Evolutionary conservation across 64 coral and sea anemone species (phyloP), one percentile per base, ranked within the genome.

Genomic region (Stichodactyla helianthus): DNA sequence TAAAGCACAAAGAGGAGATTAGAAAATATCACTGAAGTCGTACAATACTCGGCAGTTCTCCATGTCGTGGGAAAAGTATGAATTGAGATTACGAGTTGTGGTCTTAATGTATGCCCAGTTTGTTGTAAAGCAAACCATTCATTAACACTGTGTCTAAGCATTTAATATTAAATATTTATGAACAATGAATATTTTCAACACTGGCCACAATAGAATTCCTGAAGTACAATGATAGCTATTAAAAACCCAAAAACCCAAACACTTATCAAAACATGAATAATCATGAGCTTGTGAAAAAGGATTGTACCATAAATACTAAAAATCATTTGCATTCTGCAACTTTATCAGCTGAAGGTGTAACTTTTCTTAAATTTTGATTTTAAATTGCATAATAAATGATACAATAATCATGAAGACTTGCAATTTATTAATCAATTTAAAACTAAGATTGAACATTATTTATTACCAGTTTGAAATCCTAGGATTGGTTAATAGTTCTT

Each of bases 11-110:
- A 79, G 7, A 51, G 78, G 51, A 81, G 78, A 54, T 51, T 8
- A 81, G 20, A 81, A 81, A 81, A 81, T 54, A 54, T 81, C 78
- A 52, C 78, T 81, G 26, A 81, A 81, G n/a, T 52, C 78, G 78
- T 81, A 81, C 35, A 16, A 81, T 52, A 81, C 78, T 19, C 9
- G 5, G 78, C 25, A 74, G 68, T 23, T 74, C 23, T 74, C 10
- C 68, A 65, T 65, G 18, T 65, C 0, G 4, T n/a, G 0, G 22
- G 20, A 0, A 7, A 65, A 65, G 19, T 6, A 17, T 20, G 60
- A 17, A 17, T 63, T 15, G 60, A 5, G 15, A 18, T 16, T 63
- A 63, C 1, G 60, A 19, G 1, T 63, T 18, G 5, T 63, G 0
- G 16, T 6, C 62, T 0, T 7, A 23, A 5, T 65, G 20, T 62